Base-by-base conservation (phyloP, 2,797 vertebrate genomes). In the Hippocampus kuda region DNA sequence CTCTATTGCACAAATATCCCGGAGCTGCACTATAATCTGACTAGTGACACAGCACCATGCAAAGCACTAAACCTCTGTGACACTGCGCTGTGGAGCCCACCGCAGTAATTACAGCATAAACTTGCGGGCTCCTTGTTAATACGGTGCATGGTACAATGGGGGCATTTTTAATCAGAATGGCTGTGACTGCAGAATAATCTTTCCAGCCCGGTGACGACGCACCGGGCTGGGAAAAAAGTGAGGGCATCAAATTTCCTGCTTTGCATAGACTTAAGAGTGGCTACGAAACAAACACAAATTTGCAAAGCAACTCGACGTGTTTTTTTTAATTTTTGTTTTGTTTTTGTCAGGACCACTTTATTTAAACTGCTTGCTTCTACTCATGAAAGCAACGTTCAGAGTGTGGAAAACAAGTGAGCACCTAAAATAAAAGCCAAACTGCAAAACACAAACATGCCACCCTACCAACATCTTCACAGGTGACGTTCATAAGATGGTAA, bases 161-260 rank as follows among this genome's bases (percentile, higher is more conserved):
- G 76, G 76, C 72, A 72, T 73, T 82, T 89, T 87, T 86, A 90
- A 89, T 89, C 86, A 87, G 81, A 79, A 81, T 77, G 81, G 79
- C 83, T 83, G 78, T 81, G 75, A 85, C 72, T 62, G 68, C 60
- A 75, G 71, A 82, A 81, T 90, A 86, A 88, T 90, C 87, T 88
- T 85, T 81, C 72, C 75, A 70, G 80, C 82, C 70, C 38, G 1
- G 22, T 56, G 78, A 76, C 78, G 81, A 67, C 76, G 86, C 81
- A 85, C 73, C 5, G 73, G 69, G 72, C 81, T 68, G 72, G 69
- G 24, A 26, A 65, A 85, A 84, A 82, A 83, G 69, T 72, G 79
- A 79, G 27, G 15, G 5, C 59, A 34, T 77, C 79, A 87, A 86
- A 86, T 88, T 79, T 84, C 81, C 79, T 79, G 76, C 75, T 89